Evolutionary conservation across 1,140 invertebrate species (phyloP), one percentile per base, ranked within the genome.

Genomic region (Drosophila sulfurigaster): DNA sequence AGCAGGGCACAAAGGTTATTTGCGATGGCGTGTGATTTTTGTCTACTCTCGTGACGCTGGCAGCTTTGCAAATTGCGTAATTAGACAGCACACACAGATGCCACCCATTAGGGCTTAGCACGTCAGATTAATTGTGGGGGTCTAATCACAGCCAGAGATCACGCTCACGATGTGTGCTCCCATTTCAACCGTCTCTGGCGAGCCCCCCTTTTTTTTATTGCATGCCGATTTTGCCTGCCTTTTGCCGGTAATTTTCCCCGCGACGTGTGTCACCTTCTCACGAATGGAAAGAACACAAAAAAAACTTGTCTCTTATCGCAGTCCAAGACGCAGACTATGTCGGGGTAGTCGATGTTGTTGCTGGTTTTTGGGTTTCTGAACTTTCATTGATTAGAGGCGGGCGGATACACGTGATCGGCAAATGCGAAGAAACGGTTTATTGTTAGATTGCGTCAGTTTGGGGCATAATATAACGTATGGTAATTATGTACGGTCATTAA

Each of bases 381-480:
- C 67, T 69, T 69, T 75, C 58, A 77, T 77, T 68, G 63, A 73
- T 72, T 81, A 38, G n/a, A 30, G 10, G 28, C 35, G 16, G 8
- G 3, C 8, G 46, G 32, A 62, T 15, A 32, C 82, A 87, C 82
- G 82, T 87, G 82, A 86, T 87, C 45, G 52, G 8, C 52, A 45
- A 60, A 64, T 79, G 78, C 20, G 69, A 10, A 45, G 58, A 35
- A 6, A 38, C 10, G 75, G 15, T 16, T 16, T 52, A 32, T 32
- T 52, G 51, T 6, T 5, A 7, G 32, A 64, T 64, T 56, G 49
- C 25, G 16, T 28, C 4, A 6, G 11, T 10, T 38, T 20, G 35
- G 20, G 20, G 20, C 20, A 25, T 25, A 25, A 25, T 25, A 25
- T 25, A 25, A 25, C 11, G 16, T 45, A 30, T 10, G 45, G 10